Percentiles rank a stretch among this genome's conserved stretches.
Conservation (phyloP, 2,888 invertebrate species). For the Eristalinus sepulchralis region DNA sequence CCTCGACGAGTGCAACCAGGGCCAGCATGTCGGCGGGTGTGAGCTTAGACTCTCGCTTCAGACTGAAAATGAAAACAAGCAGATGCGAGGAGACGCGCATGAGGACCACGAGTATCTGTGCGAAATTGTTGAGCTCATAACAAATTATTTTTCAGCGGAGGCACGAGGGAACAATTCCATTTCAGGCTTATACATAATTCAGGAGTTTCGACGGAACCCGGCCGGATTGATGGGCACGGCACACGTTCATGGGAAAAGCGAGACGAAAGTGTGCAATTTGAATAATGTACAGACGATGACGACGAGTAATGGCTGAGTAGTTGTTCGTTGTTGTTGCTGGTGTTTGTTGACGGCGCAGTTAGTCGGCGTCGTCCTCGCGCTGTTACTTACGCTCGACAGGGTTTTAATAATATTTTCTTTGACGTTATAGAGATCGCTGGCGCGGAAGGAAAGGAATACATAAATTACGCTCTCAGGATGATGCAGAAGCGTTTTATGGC, state of each 20-base stretch:
- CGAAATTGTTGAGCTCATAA: constrained; percentile 37
- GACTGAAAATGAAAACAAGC: constrained; percentile 70
- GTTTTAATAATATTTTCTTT: constrained; percentile 27
- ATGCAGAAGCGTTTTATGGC: background rate
- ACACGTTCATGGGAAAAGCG: constrained; percentile 36
- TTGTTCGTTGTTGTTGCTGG: background rate
- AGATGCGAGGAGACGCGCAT: no score
- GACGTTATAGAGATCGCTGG: background rate
- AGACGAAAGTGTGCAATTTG: constrained; percentile 44
- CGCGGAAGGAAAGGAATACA: background rate
- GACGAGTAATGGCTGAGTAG: background rate
- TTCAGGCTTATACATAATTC: constrained; percentile 62
- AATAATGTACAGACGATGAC: constrained; percentile 48
- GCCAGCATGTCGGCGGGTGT: constrained; percentile 81
- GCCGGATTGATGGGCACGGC: constrained; percentile 37
- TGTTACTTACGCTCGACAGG: constrained; percentile 7
- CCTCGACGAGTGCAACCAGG: constrained; percentile 79
- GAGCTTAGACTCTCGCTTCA: constrained; percentile 79
- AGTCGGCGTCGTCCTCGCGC: background rate
- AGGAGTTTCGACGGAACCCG: constrained; percentile 30
- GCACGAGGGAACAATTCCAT: constrained; percentile 28
- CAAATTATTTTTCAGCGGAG: constrained; percentile 36
- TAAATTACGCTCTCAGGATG: constrained; percentile 7
- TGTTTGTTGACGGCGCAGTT: background rate
- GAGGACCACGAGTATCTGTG: background rate